These are phyloP conservation scores for Luperina testacea DNA, from an alignment of 2,888 invertebrate species.

Conservation along the genomic window DNA sequence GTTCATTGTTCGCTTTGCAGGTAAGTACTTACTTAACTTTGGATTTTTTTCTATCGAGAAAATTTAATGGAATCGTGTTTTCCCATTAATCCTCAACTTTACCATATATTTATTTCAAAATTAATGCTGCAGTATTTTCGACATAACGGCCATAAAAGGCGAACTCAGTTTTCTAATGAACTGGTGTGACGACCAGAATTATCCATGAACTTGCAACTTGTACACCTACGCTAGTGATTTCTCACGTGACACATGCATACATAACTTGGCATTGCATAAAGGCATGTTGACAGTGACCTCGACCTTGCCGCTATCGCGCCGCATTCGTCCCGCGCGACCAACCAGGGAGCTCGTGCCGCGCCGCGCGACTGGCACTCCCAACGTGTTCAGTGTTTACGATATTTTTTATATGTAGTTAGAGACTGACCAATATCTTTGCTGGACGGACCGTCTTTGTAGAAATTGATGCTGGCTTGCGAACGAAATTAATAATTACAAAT, in stretches of 20 bases:
- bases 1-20: too few species aligned
- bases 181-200: background rate
- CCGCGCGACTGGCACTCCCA: background rate
- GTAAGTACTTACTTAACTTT: too few species aligned
- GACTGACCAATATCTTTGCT: background rate
- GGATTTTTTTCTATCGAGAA: too few species aligned
- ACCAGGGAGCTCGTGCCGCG: constrained; percentile 3
- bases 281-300: constrained; percentile 28
- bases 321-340: constrained; percentile 15
- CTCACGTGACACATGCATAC: constrained; percentile 17
- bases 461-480: background rate
- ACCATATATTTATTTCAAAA: too few species aligned
- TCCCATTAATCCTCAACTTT: too few species aligned
- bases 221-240: background rate
- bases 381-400: background rate
- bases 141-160: background rate
- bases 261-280: constrained; percentile 24
- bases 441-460: background rate
- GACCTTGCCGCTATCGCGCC: constrained; percentile 29
- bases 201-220: constrained; percentile 29
- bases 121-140: too few species aligned
- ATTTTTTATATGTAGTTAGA: background rate
- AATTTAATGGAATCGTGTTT: too few species aligned
- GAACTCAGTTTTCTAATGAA: background rate
- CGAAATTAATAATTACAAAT: background rate